phyloP scores from a whole-genome alignment of 2,113 vertebrate genomes.

The Microcebus lehilahytsara region DNA sequence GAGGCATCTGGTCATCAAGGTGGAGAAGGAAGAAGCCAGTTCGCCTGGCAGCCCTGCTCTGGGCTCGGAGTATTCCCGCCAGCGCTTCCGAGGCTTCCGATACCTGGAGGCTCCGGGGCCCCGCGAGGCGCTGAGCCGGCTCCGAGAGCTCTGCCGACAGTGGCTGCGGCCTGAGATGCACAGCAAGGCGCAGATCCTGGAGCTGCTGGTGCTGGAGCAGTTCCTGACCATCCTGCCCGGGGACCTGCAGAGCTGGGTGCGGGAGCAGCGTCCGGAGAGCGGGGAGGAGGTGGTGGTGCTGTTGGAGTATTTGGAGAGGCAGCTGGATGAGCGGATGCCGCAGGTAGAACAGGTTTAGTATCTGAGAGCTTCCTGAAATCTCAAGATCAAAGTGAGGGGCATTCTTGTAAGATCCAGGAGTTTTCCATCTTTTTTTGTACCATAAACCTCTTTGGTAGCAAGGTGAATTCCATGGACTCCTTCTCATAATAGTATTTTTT shows the following conservation, averaged over 20 bases:
- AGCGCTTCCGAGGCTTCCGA: constrained; percentile 60
- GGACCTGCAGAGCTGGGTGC: constrained; percentile 28
- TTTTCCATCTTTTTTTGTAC: neutral
- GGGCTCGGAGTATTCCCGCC: neutral
- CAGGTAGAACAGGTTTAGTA: neutral
- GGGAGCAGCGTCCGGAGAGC: neutral
- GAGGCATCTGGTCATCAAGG: constrained; percentile 47
- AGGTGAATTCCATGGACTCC: neutral
- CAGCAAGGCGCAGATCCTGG: constrained; percentile 57
- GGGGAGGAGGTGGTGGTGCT: constrained; percentile 40
- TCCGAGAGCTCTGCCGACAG: constrained; percentile 50
- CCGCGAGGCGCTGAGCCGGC: constrained; percentile 19
- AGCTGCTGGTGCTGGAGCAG: constrained; percentile 62
- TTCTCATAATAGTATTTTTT: neutral
- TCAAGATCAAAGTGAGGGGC: neutral
- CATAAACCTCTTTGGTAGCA: neutral
- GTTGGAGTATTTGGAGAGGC: constrained; percentile 5
- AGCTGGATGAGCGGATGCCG: neutral
- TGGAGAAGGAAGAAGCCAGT: neutral
- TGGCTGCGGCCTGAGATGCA: constrained; percentile 48
- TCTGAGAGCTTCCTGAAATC: neutral
- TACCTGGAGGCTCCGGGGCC: constrained; percentile 15
- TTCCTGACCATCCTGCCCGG: constrained; percentile 44
- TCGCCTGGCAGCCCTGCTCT: neutral
- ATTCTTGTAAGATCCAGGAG: neutral